A percentile compares a stretch with the other conserved stretches of the same genome.
Conservation (phyloP, 2,888 invertebrate genomes). For the Scaptomyza tumidula region DNA sequence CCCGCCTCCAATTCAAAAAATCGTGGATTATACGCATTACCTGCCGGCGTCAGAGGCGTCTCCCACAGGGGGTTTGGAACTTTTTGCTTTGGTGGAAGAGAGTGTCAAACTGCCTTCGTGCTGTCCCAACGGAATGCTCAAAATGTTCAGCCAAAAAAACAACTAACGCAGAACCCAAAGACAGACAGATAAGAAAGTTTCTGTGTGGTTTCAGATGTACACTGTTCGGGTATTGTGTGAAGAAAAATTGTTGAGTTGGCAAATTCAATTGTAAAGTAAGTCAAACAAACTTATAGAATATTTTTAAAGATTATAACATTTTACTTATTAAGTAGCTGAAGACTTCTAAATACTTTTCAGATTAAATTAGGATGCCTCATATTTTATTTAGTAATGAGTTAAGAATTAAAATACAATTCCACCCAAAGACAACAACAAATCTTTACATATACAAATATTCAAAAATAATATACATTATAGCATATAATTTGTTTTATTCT, state of each 20-base stretch:
- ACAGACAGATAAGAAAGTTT: slow-evolving; percentile 18
- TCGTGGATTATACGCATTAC: slow-evolving; percentile 58
- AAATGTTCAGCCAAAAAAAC: slow-evolving; percentile 14
- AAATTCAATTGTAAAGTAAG: slow-evolving; percentile 24
- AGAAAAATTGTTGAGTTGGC: slow-evolving; percentile 15
- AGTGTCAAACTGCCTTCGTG: slow-evolving; percentile 24
- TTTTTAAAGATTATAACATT: neutral
- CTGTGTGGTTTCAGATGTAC: slow-evolving; percentile 15
- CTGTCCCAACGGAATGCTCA: slow-evolving; percentile 20
- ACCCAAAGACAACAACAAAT: too few species aligned
- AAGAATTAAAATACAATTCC: too few species aligned
- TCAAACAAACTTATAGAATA: neutral
- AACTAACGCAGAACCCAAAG: slow-evolving; percentile 10
- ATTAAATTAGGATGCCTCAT: neutral
- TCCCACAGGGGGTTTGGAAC: slow-evolving; percentile 28
- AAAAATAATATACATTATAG: too few species aligned
- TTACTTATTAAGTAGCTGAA: too few species aligned
- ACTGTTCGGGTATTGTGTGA: neutral
- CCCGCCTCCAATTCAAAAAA: neutral
- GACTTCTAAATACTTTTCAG: neutral
- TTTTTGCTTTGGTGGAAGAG: slow-evolving; percentile 29
- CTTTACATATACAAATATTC: too few species aligned
- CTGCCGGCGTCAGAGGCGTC: slow-evolving; percentile 46
- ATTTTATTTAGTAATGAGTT: neutral
- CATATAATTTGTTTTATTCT: neutral